Percentiles rank a stretch among this genome's conserved stretches.
phyloP scores from a whole-genome alignment of 2,888 invertebrate species.

The Hedychridium roseum region DNA sequence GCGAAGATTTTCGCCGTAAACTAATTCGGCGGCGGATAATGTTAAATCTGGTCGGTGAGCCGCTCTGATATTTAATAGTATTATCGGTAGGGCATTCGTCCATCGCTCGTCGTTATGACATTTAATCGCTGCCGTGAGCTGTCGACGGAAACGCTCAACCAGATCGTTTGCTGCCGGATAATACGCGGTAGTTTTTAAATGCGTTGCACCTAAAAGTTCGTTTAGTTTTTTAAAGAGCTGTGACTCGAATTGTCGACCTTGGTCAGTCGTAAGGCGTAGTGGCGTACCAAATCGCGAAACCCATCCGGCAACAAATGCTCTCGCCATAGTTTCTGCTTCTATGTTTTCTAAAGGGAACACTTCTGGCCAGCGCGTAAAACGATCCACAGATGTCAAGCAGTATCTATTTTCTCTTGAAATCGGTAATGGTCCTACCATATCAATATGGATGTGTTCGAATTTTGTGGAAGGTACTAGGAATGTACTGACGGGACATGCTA shows the following conservation, averaged over 20 bases:
- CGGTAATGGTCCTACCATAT: slow-evolving; percentile 39
- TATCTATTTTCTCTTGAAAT: slow-evolving; percentile 29
- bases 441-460: slow-evolving; percentile 52
- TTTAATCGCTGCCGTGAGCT: slow-evolving; percentile 31
- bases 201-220: slow-evolving; percentile 1
- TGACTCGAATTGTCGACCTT: slow-evolving; percentile 35
- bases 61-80: slow-evolving; percentile 35
- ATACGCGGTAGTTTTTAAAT: slow-evolving; percentile 14
- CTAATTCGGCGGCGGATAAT: slow-evolving; percentile 32
- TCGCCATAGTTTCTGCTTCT: slow-evolving; percentile 27
- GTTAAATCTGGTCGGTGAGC: slow-evolving; percentile 41
- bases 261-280: slow-evolving; percentile 26
- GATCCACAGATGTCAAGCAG: slow-evolving; percentile 50
- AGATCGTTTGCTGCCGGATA: slow-evolving; percentile 20
- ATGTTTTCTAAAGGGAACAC: slow-evolving; percentile 6
- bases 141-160: slow-evolving; percentile 30
- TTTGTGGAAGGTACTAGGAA: slow-evolving; percentile 38
- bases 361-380: slow-evolving; percentile 41
- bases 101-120: slow-evolving; percentile 27
- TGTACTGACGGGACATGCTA: slow-evolving; percentile 34
- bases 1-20: slow-evolving; percentile 33
- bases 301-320: slow-evolving; percentile 15
- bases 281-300: slow-evolving; percentile 27
- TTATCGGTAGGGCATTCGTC: slow-evolving; percentile 31
- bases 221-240: slow-evolving; percentile 22